Base-by-base conservation (phyloP, 37 sponge, comb jelly and placozoan species). In the Chondrilla cf. caribensis region DNA sequence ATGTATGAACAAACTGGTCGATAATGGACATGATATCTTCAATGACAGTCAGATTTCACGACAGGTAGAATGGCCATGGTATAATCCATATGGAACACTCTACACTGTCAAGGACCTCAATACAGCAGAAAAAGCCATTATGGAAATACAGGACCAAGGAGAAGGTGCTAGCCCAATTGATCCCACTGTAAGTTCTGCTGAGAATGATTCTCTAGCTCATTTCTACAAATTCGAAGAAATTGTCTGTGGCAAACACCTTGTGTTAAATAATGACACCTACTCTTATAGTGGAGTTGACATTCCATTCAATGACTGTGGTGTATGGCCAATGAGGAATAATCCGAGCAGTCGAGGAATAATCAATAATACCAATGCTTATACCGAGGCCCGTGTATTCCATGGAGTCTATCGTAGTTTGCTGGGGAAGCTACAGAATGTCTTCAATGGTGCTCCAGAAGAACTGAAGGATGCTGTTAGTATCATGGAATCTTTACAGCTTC, bases 261-360 rank as follows among this genome's bases (percentile, higher is more conserved):
- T 83, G 17, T 44, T 44, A 0, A 58, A 72, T n/a, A 44, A 78
- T 9, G 57, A 29, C 60, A 35, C 37, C 60, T 29, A 73, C 28
- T 21, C 35, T 26, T 78, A 82, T 43, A n/a, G 58, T 38, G 85
- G 26, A 19, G 38, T 15, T 62, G 86, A 86, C 3, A 55, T 26
- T 28, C 54, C 59, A 3, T 89, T 66, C 57, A 78, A 81, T 28
- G 38, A 58, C 24, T 22, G 33, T 14, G 85, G 89, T 5, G 89
- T 89, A 6, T 89, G 86, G 83, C 90, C 90, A 28, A 81, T 89
- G 90, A 70, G 70, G 19, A 57, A 81, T 25, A 81, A 89, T 62
- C 90, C 90, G 0, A 33, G 67, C 67, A 38, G 17, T n/a, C 58
- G 54, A 5, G 54, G 38, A 18, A 43, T 76, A 18, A 33, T 15